Conservation (phyloP, 2,888 invertebrate genomes). For the Himalopsyche tibetana region DNA sequence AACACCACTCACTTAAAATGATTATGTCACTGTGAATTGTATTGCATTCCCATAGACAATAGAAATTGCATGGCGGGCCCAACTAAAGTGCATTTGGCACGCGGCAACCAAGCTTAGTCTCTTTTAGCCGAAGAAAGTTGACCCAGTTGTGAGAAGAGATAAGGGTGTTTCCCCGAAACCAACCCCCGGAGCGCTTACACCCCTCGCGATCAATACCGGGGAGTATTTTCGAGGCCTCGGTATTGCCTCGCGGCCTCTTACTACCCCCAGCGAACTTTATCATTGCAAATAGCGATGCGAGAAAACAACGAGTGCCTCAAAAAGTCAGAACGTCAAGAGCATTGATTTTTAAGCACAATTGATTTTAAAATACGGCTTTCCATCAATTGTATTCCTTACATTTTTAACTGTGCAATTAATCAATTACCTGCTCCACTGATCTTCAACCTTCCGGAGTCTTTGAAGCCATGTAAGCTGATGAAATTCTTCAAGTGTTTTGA, state of each 20-base stretch:
- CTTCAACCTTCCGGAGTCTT: too few relatives aligned
- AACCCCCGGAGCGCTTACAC: slow-evolving; percentile 9
- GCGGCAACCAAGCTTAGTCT: neutral
- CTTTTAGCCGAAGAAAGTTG: slow-evolving; percentile 4
- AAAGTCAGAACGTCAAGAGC: too few relatives aligned
- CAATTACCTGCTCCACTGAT: too few relatives aligned
- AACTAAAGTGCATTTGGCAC: slow-evolving; percentile 30
- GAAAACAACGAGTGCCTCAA: neutral
- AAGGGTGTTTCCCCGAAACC: slow-evolving; percentile 36
- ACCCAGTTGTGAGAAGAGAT: slow-evolving; percentile 36
- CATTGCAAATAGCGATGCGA: slow-evolving; percentile 6
- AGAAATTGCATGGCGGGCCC: neutral
- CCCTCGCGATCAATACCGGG: slow-evolving; percentile 25
- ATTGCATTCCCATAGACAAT: neutral
- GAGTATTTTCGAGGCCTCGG: slow-evolving; percentile 36
- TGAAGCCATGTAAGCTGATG: too few relatives aligned
- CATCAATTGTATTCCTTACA: too few relatives aligned
- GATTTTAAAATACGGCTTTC: too few relatives aligned
- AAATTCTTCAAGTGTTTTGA: too few relatives aligned
- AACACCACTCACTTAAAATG: too few relatives aligned
- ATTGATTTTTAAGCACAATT: too few relatives aligned
- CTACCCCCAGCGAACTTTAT: neutral
- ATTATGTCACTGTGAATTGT: too few relatives aligned
- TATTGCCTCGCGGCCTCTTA: slow-evolving; percentile 2
- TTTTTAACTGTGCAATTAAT: too few relatives aligned